Conservation (phyloP, 2,797 vertebrate species). For the Denticeps clupeoides region DNA sequence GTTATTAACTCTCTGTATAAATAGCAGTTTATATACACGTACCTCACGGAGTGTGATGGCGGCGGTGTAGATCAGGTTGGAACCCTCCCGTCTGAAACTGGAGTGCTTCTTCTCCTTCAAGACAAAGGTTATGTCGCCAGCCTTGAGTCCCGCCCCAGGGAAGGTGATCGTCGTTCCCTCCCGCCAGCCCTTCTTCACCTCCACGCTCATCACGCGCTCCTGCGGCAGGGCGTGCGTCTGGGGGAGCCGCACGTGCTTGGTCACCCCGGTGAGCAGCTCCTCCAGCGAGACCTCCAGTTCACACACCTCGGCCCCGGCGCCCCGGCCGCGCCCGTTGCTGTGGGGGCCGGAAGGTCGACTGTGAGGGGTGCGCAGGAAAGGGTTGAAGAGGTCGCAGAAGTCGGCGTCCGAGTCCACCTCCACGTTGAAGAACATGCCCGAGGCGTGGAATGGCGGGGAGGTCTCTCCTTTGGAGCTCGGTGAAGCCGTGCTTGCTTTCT, state of each 20-base stretch:
- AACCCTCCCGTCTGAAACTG: conserved; percentile 80
- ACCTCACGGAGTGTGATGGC: conserved; percentile 92
- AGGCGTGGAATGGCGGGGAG: conserved; percentile 76
- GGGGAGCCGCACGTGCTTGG: conserved; percentile 78
- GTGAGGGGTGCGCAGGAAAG: conserved; percentile 69
- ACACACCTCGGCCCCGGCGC: conserved; percentile 70
- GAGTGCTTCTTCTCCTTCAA: conserved; percentile 84
- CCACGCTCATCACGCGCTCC: conserved; percentile 88
- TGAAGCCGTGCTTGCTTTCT: conserved; percentile 18
- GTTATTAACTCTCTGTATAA: not conserved
- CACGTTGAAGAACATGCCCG: conserved; percentile 81
- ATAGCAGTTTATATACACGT: conserved; percentile 23
- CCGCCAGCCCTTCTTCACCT: conserved; percentile 94
- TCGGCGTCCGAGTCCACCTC: conserved; percentile 71
- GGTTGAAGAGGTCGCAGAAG: conserved; percentile 77
- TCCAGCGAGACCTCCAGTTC: conserved; percentile 85
- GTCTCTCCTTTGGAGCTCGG: conserved; percentile 47
- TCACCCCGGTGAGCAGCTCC: conserved; percentile 86
- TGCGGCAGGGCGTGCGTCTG: conserved; percentile 72
- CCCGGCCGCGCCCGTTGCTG: conserved; percentile 34
- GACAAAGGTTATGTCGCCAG: conserved; percentile 80
- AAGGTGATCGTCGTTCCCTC: conserved; percentile 95
- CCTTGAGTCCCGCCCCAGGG: conserved; percentile 84
- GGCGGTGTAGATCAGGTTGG: conserved; percentile 79
- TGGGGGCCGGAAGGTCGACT: conserved; percentile 57